These are phyloP conservation scores for Drosophila nannoptera DNA, from an alignment of 1,140 invertebrate genomes.

Conservation along the genomic window DNA sequence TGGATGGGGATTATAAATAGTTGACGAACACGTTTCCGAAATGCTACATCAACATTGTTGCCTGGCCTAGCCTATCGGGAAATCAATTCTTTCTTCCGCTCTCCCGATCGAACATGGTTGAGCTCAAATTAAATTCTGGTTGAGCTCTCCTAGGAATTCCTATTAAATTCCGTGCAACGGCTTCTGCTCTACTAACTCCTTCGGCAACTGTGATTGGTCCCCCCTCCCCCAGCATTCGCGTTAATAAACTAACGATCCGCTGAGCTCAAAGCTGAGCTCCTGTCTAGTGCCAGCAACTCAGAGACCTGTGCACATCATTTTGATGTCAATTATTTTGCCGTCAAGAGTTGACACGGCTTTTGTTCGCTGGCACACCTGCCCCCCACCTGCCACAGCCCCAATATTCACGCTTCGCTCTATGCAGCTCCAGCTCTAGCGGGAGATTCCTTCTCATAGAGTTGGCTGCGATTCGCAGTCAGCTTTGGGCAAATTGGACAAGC, in stretches of 20 bases:
- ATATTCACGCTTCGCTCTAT: slow-evolving; percentile 2
- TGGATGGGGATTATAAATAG: slow-evolving; percentile 11
- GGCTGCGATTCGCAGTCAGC: slow-evolving; percentile 16
- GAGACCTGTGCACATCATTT: slow-evolving; percentile 42
- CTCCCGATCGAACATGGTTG: too few relatives aligned
- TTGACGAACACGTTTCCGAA: slow-evolving; percentile 15
- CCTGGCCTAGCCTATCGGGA: not conserved
- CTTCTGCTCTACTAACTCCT: not conserved
- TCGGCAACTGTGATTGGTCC: not conserved
- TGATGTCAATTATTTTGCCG: slow-evolving; percentile 58
- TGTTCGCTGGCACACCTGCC: slow-evolving; percentile 2
- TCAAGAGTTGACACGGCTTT: slow-evolving; percentile 43
- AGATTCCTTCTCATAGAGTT: not conserved
- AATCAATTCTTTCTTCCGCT: too few relatives aligned
- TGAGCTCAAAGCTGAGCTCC: slow-evolving; percentile 11
- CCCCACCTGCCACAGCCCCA: too few relatives aligned
- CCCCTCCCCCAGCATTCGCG: not conserved
- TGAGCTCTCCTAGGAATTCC: not conserved
- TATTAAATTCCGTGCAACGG: too few relatives aligned
- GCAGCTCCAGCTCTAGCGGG: not conserved
- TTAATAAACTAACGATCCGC: slow-evolving; percentile 35
- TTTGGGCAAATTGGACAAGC: slow-evolving; percentile 17
- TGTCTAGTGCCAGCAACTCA: slow-evolving; percentile 26
- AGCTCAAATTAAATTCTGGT: too few relatives aligned
- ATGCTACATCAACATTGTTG: slow-evolving; percentile 8